phyloP scores from a whole-genome alignment of 2,113 vertebrate genomes.

The Neogobius melanostomus region DNA sequence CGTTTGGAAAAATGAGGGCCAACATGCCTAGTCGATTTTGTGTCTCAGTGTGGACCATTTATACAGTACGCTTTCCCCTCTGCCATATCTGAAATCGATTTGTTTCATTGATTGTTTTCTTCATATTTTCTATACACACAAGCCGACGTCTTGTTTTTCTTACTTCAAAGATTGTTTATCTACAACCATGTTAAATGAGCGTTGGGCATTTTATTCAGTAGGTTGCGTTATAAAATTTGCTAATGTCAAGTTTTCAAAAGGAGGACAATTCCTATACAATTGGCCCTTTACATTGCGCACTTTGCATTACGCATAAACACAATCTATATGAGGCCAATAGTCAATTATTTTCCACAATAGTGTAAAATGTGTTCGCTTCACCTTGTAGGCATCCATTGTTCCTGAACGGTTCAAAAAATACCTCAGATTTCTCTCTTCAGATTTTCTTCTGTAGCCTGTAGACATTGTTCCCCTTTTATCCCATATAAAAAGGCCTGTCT shows the following conservation, averaged over 20 bases:
- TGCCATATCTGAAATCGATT: neutral
- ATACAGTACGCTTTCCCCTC: neutral
- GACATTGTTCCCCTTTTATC: constrained; percentile 2
- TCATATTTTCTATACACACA: neutral
- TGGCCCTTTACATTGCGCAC: too few species aligned
- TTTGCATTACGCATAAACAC: too few species aligned
- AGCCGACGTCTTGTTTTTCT: neutral
- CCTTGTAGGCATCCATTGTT: constrained; percentile 1
- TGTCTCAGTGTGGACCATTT: neutral
- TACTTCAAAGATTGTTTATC: neutral
- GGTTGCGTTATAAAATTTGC: too few species aligned
- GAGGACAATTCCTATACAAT: too few species aligned
- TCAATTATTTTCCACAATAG: neutral
- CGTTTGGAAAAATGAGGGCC: neutral
- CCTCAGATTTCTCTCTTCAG: neutral
- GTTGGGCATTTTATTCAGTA: neutral
- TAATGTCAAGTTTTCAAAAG: too few species aligned
- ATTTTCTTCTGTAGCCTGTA: neutral
- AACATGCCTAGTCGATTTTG: neutral
- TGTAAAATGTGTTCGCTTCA: neutral
- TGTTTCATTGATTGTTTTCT: neutral
- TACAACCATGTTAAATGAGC: neutral
- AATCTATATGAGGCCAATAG: neutral
- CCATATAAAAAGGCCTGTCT: neutral
- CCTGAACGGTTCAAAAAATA: constrained; percentile 1